These are phyloP conservation scores for Temnothorax nylanderi DNA, from an alignment of 1,140 invertebrate genomes.

Conservation along the genomic window DNA sequence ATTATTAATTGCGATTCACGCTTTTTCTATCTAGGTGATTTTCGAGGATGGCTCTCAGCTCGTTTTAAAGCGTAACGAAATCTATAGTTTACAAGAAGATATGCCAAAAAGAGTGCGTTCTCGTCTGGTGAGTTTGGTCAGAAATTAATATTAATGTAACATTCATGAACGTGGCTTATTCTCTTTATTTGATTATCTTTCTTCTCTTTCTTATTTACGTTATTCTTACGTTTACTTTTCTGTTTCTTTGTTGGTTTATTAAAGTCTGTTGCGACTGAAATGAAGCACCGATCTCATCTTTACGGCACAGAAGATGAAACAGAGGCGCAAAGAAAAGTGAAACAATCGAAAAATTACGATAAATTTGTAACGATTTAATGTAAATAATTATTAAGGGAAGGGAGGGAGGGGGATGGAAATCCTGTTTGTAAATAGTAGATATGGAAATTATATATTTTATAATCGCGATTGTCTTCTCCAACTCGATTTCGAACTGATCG, in stretches of 20 bases:
- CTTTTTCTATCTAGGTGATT: slow-evolving; percentile 81
- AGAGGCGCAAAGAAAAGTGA: slow-evolving; percentile 81
- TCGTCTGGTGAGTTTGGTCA: slow-evolving; percentile 85
- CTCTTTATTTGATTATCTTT: slow-evolving; percentile 64
- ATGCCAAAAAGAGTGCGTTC: slow-evolving; percentile 86
- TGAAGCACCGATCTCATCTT: slow-evolving; percentile 86
- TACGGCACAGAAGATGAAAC: slow-evolving; percentile 83
- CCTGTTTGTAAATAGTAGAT: slow-evolving; percentile 65
- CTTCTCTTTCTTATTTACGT: slow-evolving; percentile 54
- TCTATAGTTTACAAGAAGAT: slow-evolving; percentile 85
- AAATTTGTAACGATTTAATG: slow-evolving; percentile 45
- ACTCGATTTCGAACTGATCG: background rate
- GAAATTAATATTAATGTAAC: slow-evolving; percentile 52
- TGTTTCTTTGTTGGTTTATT: slow-evolving; percentile 76
- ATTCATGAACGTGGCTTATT: slow-evolving; percentile 56
- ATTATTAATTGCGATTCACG: slow-evolving; percentile 20
- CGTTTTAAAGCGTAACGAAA: slow-evolving; percentile 82
- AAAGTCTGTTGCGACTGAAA: slow-evolving; percentile 86
- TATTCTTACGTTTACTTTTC: slow-evolving; percentile 73
- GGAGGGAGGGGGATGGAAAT: background rate
- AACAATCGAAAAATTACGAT: slow-evolving; percentile 78
- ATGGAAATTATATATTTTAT: slow-evolving; percentile 56
- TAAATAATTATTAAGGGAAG: slow-evolving; percentile 67
- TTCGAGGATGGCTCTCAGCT: slow-evolving; percentile 85
- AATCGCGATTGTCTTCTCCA: slow-evolving; percentile 38